These are phyloP conservation scores for Leptogaster cylindrica DNA, from an alignment of 2,888 invertebrate species.

Conservation along the genomic window DNA sequence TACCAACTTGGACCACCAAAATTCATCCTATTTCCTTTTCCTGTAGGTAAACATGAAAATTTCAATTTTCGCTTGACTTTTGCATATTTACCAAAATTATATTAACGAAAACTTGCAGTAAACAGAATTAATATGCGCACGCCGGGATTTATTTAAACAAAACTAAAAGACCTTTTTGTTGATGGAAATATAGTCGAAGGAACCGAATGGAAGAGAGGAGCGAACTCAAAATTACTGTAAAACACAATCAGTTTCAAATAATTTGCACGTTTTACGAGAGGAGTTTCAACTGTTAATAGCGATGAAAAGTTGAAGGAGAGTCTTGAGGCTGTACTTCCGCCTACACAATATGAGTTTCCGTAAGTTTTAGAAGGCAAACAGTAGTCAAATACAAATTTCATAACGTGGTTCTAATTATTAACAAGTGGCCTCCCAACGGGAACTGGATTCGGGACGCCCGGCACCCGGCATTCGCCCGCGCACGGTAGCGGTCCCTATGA, in stretches of 20 bases:
- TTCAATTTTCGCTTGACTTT: no score
- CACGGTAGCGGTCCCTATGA: constrained; percentile 12
- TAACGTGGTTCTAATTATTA: constrained; percentile 40
- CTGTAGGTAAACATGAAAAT: no score
- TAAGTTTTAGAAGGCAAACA: constrained; percentile 39
- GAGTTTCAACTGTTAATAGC: not conserved
- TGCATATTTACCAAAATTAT: constrained; percentile 8
- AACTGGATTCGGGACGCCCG: not conserved
- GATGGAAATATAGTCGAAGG: no score
- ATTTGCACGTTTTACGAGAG: constrained; percentile 20
- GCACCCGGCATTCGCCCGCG: not conserved
- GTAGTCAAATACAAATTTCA: constrained; percentile 41
- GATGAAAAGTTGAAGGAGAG: not conserved
- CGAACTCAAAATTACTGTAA: not conserved
- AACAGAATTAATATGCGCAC: not conserved
- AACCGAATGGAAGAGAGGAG: not conserved
- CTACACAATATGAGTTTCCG: constrained; percentile 34
- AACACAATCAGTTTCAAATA: constrained; percentile 33
- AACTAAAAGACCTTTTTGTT: no score
- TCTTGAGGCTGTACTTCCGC: not conserved
- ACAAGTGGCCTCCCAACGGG: constrained; percentile 35
- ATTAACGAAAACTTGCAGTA: not conserved
- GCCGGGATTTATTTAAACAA: constrained; percentile 18
- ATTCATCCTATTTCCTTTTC: no score
- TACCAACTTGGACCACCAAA: no score